phyloP scores from a whole-genome alignment of 2,113 vertebrate species.

The Chloropsis cyanopogon region DNA sequence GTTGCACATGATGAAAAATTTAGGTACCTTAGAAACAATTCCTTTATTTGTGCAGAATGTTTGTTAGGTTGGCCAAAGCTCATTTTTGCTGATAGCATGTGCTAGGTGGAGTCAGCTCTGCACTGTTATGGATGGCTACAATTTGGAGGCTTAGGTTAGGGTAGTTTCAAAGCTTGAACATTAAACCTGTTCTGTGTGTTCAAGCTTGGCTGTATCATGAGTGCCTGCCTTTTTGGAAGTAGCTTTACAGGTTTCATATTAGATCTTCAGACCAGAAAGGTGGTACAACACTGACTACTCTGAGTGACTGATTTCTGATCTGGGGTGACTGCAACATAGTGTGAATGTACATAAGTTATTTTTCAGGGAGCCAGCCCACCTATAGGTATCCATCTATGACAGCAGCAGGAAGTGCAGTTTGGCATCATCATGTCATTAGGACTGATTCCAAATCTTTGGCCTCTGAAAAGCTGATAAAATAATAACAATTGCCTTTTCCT shows the following conservation, averaged over 20 bases:
- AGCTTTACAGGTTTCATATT: neutral
- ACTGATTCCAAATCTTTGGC: neutral
- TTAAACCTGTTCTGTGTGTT: neutral
- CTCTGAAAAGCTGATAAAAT: slow-evolving; percentile 6
- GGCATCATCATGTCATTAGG: neutral
- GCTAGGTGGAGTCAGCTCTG: rapidly evolving
- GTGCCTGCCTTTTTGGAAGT: neutral
- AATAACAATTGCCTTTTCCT: neutral
- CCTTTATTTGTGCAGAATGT: neutral
- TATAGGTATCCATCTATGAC: neutral
- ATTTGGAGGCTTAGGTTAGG: neutral
- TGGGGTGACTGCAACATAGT: neutral
- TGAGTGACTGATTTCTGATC: neutral
- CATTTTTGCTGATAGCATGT: neutral
- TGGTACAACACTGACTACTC: neutral
- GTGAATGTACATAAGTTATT: neutral
- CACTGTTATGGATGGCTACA: neutral
- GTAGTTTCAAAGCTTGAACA: neutral
- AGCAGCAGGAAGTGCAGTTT: neutral
- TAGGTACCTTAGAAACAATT: neutral
- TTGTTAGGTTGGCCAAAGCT: neutral
- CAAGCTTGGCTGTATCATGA: neutral
- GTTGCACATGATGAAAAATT: neutral
- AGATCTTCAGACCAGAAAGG: neutral
- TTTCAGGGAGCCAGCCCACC: neutral